Evolutionary conservation across 1,140 invertebrate species (phyloP).

Genomic region (Charaxes varanes): DNA sequence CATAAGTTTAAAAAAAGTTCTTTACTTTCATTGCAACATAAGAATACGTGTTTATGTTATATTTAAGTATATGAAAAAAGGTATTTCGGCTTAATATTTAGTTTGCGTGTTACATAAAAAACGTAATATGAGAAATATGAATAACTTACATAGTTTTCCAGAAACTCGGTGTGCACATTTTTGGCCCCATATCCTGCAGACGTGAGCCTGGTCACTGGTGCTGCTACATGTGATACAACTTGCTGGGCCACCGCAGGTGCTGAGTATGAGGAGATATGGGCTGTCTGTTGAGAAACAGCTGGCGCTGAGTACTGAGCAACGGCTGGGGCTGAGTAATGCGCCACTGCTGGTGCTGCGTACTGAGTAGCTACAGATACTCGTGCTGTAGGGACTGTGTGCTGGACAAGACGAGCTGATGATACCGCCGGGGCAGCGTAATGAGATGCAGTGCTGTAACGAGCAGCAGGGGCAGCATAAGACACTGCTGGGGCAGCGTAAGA

Average conservation of each 20-base stretch:
- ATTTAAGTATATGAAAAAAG: no score
- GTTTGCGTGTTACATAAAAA: no score
- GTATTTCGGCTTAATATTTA: no score
- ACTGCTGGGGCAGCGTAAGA: conserved; percentile 25
- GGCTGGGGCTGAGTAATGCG: conserved; percentile 27
- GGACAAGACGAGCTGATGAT: no score
- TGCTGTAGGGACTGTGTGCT: no score
- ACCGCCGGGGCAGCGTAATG: conserved; percentile 26
- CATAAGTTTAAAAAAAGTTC: no score
- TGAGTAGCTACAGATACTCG: conserved; percentile 24
- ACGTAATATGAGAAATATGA: no score
- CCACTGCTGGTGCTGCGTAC: conserved; percentile 23
- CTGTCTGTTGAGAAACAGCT: conserved; percentile 21
- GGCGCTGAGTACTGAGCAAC: conserved; percentile 28
- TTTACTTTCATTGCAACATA: no score
- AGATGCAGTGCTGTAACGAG: conserved; percentile 8
- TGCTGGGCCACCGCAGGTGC: conserved; percentile 31
- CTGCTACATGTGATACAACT: conserved; percentile 24
- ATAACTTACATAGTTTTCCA: conserved; percentile 76
- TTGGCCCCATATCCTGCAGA: conserved; percentile 45
- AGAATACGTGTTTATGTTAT: no score
- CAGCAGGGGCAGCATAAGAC: conserved; percentile 20
- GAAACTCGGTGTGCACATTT: conserved; percentile 73
- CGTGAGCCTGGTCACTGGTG: conserved; percentile 24
- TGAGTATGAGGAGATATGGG: conserved; percentile 25